Evolutionary conservation across 1,140 invertebrate genomes (phyloP).

Genomic region (Lepidotrigona ventralis): DNA sequence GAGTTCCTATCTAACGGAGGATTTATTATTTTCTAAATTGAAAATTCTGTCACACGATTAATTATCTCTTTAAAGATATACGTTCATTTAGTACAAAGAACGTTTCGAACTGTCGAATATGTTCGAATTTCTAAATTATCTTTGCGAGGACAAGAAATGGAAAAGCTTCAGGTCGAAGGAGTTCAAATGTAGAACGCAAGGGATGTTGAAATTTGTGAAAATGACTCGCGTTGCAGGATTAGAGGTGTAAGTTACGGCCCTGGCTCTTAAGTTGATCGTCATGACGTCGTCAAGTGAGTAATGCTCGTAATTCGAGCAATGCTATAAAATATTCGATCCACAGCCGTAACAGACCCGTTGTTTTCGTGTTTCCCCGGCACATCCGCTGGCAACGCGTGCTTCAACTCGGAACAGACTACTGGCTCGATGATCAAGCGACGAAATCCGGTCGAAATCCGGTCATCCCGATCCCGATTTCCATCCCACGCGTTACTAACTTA

Average conservation of each 20-base stretch:
- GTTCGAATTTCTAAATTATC: neutral
- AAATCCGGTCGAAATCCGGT: neutral
- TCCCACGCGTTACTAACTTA: neutral
- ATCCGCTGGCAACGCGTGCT: constrained; percentile 20
- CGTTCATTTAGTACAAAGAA: too few species aligned
- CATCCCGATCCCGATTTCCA: neutral
- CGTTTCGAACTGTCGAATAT: neutral
- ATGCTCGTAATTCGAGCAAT: constrained; percentile 64
- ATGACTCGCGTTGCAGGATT: neutral
- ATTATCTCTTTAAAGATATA: too few species aligned
- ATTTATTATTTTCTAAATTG: neutral
- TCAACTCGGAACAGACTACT: constrained; percentile 8
- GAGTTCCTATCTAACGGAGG: neutral
- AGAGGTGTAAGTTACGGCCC: constrained; percentile 51
- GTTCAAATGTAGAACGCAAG: neutral
- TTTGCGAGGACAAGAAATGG: neutral
- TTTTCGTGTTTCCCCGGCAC: constrained; percentile 55
- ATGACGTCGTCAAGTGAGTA: constrained; percentile 66
- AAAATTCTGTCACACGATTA: neutral
- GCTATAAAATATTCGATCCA: constrained; percentile 66
- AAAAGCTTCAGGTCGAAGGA: neutral
- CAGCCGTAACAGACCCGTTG: constrained; percentile 51
- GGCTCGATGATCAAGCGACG: neutral
- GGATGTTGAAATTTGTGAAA: neutral
- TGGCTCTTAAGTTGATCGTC: constrained; percentile 58